Percentiles rank a stretch among this genome's conserved stretches.
phyloP scores from a whole-genome alignment of 2,888 invertebrate species.

The Linnaemya tessellans region DNA sequence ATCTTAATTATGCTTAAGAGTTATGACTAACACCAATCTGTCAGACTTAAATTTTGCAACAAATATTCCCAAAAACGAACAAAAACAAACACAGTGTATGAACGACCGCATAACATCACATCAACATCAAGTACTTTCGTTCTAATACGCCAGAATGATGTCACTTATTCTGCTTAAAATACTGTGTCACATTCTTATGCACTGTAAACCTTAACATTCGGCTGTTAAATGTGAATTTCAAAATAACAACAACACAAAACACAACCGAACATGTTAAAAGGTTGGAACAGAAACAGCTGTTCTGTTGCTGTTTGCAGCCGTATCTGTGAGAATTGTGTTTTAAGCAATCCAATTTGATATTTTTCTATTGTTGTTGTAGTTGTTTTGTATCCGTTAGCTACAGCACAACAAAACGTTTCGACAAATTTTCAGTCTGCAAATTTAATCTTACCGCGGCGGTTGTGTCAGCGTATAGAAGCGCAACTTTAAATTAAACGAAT shows the following conservation, averaged over 20 bases:
- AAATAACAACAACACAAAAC: constrained; percentile 1
- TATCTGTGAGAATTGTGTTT: constrained; percentile 54
- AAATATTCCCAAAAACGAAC: neutral
- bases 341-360: constrained; percentile 27
- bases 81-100: neutral
- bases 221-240: neutral
- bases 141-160: constrained; percentile 57
- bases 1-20: neutral
- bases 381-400: constrained; percentile 50
- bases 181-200: constrained; percentile 3
- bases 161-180: constrained; percentile 64
- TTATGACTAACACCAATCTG: constrained; percentile 32
- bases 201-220: constrained; percentile 15
- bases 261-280: constrained; percentile 37
- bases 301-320: constrained; percentile 37
- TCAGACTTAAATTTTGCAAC: neutral
- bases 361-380: constrained; percentile 16
- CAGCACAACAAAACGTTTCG: constrained; percentile 52
- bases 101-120: constrained; percentile 19
- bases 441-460: constrained; percentile 77
- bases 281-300: constrained; percentile 68
- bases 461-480: constrained; percentile 51
- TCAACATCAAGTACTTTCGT: neutral
- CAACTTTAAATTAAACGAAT: constrained; percentile 57
- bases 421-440: constrained; percentile 77